Percentiles rank a stretch among this genome's conserved stretches.
These are phyloP conservation scores for Galemys pyrenaicus DNA, from an alignment of 2,113 vertebrate species.

Conservation along the genomic window DNA sequence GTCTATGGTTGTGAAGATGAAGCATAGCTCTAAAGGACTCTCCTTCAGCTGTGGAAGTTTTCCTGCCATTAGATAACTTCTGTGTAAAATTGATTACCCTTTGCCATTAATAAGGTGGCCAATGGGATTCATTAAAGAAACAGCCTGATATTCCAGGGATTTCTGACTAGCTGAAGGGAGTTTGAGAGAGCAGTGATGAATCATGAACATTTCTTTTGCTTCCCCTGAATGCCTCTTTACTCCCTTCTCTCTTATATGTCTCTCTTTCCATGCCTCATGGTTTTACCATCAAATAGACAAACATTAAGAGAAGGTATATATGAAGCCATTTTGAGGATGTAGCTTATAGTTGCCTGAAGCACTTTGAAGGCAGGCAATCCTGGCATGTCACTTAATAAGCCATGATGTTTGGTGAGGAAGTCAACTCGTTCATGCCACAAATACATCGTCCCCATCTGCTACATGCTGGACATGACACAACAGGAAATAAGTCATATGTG, in stretches of 20 bases:
- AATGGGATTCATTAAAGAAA: neutral
- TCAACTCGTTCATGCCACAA: neutral
- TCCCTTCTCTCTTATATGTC: neutral
- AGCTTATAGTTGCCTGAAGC: neutral
- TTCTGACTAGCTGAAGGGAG: neutral
- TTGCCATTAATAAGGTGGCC: neutral
- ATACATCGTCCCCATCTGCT: neutral
- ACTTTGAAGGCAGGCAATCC: neutral
- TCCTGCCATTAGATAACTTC: neutral
- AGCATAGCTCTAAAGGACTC: neutral
- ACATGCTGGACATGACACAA: too few relatives aligned
- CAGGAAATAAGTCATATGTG: neutral
- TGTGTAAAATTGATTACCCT: neutral
- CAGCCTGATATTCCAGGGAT: neutral
- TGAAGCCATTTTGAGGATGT: neutral
- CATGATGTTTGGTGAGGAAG: neutral
- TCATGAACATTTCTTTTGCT: neutral
- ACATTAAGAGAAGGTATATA: neutral
- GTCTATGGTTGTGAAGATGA: neutral
- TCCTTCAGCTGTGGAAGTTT: neutral
- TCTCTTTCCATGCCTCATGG: neutral
- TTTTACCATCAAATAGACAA: neutral
- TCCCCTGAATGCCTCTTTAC: neutral
- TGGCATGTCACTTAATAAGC: neutral
- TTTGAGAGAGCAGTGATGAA: neutral